These are phyloP conservation scores for Pelecanus crispus DNA, from an alignment of 2,113 vertebrate species.

Conservation along the genomic window DNA sequence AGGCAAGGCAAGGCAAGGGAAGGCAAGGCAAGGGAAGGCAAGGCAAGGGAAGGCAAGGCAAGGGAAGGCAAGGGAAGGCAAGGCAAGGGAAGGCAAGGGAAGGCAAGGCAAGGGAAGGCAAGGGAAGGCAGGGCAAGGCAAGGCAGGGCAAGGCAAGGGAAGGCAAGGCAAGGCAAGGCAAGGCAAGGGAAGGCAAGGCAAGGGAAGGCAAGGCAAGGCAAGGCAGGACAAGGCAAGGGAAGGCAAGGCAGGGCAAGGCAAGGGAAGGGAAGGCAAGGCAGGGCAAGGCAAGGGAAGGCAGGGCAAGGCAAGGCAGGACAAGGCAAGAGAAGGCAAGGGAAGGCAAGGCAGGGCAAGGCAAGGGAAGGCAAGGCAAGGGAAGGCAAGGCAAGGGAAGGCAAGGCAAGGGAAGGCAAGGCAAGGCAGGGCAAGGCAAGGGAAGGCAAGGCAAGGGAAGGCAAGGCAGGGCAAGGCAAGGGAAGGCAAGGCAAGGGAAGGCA, in stretches of 20 bases:
- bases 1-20: not conserved
- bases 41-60: not conserved
- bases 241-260: not conserved
- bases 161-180: not conserved
- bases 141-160: not conserved
- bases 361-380: not conserved
- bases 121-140: too few relatives aligned
- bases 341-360: not conserved
- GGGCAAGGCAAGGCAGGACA: too few relatives aligned
- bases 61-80: not conserved
- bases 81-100: not conserved
- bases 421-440: not conserved
- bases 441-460: not conserved
- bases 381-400: not conserved
- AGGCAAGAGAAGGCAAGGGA: too few relatives aligned
- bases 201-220: not conserved
- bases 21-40: too few relatives aligned
- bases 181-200: not conserved
- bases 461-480: not conserved
- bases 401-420: too few relatives aligned
- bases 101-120: not conserved
- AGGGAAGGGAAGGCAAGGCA: not conserved
- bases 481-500: too few relatives aligned
- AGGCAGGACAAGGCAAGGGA: too few relatives aligned
- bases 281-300: not conserved